phyloP scores from a whole-genome alignment of 2,797 vertebrate genomes.

The Fratercula arctica region DNA sequence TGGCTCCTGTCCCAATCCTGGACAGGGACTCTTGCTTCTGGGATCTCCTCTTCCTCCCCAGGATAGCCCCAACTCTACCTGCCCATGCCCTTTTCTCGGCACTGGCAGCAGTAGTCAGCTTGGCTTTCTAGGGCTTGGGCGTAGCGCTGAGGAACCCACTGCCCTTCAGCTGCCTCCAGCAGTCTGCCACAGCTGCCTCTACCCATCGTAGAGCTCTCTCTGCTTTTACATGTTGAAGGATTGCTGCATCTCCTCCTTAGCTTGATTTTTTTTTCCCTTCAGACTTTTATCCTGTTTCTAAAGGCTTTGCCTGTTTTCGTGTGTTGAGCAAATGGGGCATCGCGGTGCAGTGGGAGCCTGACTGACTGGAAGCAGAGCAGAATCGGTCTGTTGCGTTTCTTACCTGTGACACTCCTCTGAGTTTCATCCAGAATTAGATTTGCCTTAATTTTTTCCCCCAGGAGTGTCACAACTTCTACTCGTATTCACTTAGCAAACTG shows the following conservation, averaged over 20 bases:
- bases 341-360: background rate
- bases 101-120: background rate
- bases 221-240: background rate
- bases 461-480: background rate
- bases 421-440: background rate
- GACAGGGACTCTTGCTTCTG: background rate
- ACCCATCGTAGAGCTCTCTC: background rate
- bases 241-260: background rate
- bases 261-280: background rate
- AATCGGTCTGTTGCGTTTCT: background rate
- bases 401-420: background rate
- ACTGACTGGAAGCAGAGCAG: background rate
- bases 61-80: background rate
- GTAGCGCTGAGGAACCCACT: background rate
- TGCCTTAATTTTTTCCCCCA: background rate
- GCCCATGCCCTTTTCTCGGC: background rate
- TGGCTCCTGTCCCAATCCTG: background rate
- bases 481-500: background rate
- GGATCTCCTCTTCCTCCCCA: background rate
- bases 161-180: background rate
- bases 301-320: accelerated
- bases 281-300: background rate
- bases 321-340: background rate
- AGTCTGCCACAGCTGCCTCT: background rate
- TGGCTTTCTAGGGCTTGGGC: background rate